Conservation (phyloP, 2,113 vertebrate species). For the Pteropus alecto region DNA sequence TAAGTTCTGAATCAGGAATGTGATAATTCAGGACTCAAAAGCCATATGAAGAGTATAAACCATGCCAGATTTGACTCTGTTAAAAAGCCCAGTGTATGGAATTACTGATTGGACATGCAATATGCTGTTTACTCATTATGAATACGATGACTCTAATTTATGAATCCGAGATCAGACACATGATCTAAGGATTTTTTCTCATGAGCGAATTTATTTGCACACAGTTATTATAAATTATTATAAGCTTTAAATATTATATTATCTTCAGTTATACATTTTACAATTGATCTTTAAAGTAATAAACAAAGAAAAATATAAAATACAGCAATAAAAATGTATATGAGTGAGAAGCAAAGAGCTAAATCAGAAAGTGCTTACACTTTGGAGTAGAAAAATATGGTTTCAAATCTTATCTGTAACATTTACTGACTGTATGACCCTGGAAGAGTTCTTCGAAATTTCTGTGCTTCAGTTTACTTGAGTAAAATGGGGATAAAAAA, state of each 20-base stretch:
- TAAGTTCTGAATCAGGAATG: neutral
- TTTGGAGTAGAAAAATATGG: neutral
- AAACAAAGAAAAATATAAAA: constrained; percentile 25
- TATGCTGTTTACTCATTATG: neutral
- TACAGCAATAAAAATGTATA: neutral
- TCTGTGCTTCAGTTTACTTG: neutral
- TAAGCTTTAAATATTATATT: neutral
- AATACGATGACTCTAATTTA: neutral
- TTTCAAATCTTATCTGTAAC: neutral
- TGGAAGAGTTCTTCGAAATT: neutral
- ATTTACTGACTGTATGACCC: neutral
- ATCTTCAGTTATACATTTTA: constrained; percentile 15
- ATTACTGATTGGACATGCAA: neutral
- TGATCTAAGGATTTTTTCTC: neutral
- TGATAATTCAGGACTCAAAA: neutral
- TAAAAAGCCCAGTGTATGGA: neutral
- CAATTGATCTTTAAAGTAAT: constrained; percentile 26
- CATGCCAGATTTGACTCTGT: neutral
- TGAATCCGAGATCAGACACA: neutral
- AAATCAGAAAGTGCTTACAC: neutral
- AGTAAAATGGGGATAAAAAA: constrained; percentile 32
- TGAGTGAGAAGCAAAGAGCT: neutral
- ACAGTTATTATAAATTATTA: constrained; percentile 20
- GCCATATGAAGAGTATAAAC: neutral
- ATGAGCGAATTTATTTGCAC: constrained; percentile 14